A percentile compares a stretch with the other conserved stretches of the same genome.
Conservation (phyloP, 2,888 invertebrate species). For the Chorisops tibialis region DNA sequence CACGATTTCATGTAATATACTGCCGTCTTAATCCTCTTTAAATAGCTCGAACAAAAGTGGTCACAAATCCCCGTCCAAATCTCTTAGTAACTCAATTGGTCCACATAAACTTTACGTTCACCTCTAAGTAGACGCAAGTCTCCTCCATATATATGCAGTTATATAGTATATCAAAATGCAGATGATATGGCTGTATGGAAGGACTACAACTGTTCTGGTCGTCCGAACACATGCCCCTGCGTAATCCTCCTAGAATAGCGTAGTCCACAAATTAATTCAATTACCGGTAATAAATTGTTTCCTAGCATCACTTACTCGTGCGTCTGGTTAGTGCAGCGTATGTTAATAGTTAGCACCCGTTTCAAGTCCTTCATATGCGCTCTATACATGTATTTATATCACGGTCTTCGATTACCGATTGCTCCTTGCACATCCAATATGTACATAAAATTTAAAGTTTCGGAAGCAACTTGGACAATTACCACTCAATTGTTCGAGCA, state of each 20-base stretch:
- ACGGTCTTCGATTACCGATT: too few species aligned
- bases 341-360: too few species aligned
- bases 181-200: background rate
- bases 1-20: slow-evolving; percentile 24
- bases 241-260: slow-evolving; percentile 4
- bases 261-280: slow-evolving; percentile 31
- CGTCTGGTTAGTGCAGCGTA: background rate
- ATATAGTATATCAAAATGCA: background rate
- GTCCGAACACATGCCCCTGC: slow-evolving; percentile 1
- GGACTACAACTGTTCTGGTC: background rate
- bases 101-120: background rate
- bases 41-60: slow-evolving; percentile 25
- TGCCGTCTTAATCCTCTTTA: slow-evolving; percentile 23
- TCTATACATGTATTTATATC: too few species aligned
- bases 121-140: background rate
- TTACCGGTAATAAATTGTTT: slow-evolving; percentile 29
- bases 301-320: slow-evolving; percentile 11
- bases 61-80: slow-evolving; percentile 20
- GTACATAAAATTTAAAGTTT: too few species aligned
- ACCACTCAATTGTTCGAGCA: slow-evolving; percentile 26
- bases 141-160: background rate
- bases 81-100: slow-evolving; percentile 14
- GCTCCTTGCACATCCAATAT: background rate
- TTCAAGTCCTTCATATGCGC: too few species aligned
- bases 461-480: slow-evolving; percentile 24